Evolutionary conservation across 2,888 invertebrate species (phyloP).

Genomic region (Melanargia galathea): DNA sequence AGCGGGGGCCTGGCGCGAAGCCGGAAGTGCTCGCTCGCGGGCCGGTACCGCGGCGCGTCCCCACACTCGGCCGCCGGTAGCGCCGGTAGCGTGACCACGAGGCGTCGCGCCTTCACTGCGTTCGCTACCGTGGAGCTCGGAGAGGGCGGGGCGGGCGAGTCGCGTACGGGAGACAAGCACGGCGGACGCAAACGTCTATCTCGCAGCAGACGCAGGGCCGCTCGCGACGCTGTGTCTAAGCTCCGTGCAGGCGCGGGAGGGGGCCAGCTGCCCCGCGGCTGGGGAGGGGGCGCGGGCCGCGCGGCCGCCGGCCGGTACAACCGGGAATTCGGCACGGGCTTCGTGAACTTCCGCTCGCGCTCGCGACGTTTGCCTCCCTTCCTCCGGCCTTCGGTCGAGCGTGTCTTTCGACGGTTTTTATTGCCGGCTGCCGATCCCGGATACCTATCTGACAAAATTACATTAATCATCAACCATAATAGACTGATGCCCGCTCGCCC

Average conservation of each 20-base stretch:
- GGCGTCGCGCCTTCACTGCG: constrained; percentile 6
- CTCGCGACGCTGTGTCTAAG: constrained; percentile 48
- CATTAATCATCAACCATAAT: too few species aligned
- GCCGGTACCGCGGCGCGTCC: constrained; percentile 26
- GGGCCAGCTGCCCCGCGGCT: constrained; percentile 49
- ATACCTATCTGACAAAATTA: constrained; percentile 53
- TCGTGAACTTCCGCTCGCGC: constrained; percentile 49
- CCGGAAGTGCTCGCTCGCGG: constrained; percentile 33
- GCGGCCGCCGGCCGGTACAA: constrained; percentile 62
- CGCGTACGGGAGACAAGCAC: constrained; percentile 10
- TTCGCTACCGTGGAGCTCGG: constrained; percentile 14
- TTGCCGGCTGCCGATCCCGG: constrained; percentile 46
- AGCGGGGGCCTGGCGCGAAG: constrained; percentile 15
- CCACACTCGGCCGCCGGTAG: constrained; percentile 26
- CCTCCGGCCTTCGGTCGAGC: constrained; percentile 33
- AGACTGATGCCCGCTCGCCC: too few species aligned
- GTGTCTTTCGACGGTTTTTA: constrained; percentile 32
- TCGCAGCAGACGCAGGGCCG: constrained; percentile 44
- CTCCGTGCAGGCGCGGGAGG: constrained; percentile 47
- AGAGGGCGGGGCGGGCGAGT: constrained; percentile 9
- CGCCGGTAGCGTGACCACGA: constrained; percentile 13
- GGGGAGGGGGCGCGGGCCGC: constrained; percentile 43
- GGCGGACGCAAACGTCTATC: constrained; percentile 24
- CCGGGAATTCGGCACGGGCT: constrained; percentile 62
- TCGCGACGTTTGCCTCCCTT: constrained; percentile 36